These are phyloP conservation scores for Mythimna impura DNA, from an alignment of 2,888 invertebrate genomes.

Conservation along the genomic window DNA sequence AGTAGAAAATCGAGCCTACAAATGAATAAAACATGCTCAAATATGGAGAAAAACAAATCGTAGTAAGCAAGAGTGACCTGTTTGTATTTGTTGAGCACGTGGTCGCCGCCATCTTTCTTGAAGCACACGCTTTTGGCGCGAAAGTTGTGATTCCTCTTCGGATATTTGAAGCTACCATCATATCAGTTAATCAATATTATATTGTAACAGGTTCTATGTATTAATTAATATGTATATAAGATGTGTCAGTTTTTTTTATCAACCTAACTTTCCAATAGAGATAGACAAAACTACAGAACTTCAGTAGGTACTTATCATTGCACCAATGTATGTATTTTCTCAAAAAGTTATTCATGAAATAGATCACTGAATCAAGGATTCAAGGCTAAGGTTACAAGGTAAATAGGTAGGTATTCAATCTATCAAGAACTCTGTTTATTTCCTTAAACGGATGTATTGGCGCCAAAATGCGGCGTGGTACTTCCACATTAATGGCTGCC, in stretches of 20 bases:
- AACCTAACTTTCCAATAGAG: background rate
- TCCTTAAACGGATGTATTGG: slow-evolving; percentile 73
- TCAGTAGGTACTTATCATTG: too few species aligned
- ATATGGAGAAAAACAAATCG: slow-evolving; percentile 43
- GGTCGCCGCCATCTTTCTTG: slow-evolving; percentile 80
- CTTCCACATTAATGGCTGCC: slow-evolving; percentile 85
- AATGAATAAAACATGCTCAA: slow-evolving; percentile 12
- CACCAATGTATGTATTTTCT: background rate
- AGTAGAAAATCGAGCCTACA: background rate
- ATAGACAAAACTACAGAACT: too few species aligned
- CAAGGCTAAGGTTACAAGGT: slow-evolving; percentile 34
- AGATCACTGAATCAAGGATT: slow-evolving; percentile 24
- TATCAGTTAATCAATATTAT: background rate
- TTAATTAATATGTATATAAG: background rate
- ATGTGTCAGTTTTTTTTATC: slow-evolving; percentile 6
- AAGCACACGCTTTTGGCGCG: slow-evolving; percentile 73
- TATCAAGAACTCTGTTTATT: slow-evolving; percentile 26
- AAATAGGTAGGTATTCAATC: slow-evolving; percentile 21
- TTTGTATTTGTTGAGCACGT: slow-evolving; percentile 74
- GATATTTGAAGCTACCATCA: background rate
- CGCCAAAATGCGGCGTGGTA: slow-evolving; percentile 87
- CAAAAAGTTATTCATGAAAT: background rate
- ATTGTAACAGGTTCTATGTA: background rate
- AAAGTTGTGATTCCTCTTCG: slow-evolving; percentile 52
- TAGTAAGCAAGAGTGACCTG: slow-evolving; percentile 46